A percentile compares a stretch with the other conserved stretches of the same genome.
phyloP scores from a whole-genome alignment of 2,888 invertebrate genomes.

The Sinhomidia bicolor region DNA sequence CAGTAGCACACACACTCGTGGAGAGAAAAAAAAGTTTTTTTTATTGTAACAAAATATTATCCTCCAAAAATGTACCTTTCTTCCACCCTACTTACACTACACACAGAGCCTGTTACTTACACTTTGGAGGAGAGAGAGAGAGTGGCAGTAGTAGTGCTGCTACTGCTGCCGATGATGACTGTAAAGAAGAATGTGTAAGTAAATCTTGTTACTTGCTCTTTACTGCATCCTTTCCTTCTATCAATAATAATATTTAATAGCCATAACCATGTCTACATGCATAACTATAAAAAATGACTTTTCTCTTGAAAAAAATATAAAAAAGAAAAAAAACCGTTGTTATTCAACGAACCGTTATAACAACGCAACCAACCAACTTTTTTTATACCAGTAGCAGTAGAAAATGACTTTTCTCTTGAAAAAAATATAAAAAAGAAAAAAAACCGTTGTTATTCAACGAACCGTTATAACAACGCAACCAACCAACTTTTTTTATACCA shows the following conservation, averaged over 20 bases:
- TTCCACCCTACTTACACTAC: slow-evolving; percentile 18
- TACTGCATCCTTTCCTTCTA: background rate
- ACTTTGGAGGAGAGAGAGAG: no score
- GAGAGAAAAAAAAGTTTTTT: background rate
- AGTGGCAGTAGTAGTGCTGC: background rate
- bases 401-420: background rate
- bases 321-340: no score
- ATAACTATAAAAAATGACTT: background rate
- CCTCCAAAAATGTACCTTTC: background rate
- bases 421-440: no score
- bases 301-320: background rate
- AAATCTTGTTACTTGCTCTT: slow-evolving; percentile 2
- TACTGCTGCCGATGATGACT: background rate
- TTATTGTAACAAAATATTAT: background rate
- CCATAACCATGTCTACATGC: background rate
- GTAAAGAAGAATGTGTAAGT: background rate
- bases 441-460: background rate
- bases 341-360: slow-evolving; percentile 49
- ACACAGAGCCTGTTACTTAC: background rate
- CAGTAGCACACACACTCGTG: background rate
- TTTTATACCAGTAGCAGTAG: background rate
- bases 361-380: no score
- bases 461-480: slow-evolving; percentile 49
- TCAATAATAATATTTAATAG: slow-evolving; percentile 42
- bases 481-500: no score